These are phyloP conservation scores for Drosophila persimilis DNA, from an alignment of 1,140 invertebrate species.

Conservation along the genomic window DNA sequence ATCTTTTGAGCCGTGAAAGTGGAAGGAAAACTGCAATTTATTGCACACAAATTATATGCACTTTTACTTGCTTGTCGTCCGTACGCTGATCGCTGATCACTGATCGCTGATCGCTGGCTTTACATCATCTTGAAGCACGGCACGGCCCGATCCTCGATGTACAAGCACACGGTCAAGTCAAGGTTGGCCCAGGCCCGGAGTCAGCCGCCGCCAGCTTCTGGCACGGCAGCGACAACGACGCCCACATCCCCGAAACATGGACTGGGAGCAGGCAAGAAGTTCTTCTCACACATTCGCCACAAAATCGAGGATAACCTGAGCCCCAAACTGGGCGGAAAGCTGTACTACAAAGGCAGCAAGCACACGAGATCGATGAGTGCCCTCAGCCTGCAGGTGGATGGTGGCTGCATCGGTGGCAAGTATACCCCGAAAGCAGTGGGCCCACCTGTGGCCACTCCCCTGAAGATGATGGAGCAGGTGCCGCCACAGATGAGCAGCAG, in stretches of 20 bases:
- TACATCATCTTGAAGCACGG: slow-evolving; percentile 19
- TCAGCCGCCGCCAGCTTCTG: slow-evolving; percentile 35
- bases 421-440: slow-evolving; percentile 58
- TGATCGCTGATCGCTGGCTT: slow-evolving; percentile 31
- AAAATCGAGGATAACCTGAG: slow-evolving; percentile 81
- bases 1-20: slow-evolving; percentile 62
- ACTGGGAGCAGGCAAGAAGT: slow-evolving; percentile 69
- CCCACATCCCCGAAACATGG: slow-evolving; percentile 26
- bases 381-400: slow-evolving; percentile 48
- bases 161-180: slow-evolving; percentile 74
- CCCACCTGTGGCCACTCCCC: not conserved
- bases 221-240: not conserved
- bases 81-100: slow-evolving; percentile 1
- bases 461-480: not conserved
- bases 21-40: slow-evolving; percentile 66
- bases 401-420: slow-evolving; percentile 70
- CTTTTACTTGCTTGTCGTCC: slow-evolving; percentile 61
- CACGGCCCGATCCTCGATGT: slow-evolving; percentile 45
- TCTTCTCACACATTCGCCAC: slow-evolving; percentile 76
- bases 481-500: slow-evolving; percentile 42
- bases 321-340: slow-evolving; percentile 69
- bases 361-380: slow-evolving; percentile 76
- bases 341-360: slow-evolving; percentile 73
- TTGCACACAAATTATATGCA: slow-evolving; percentile 63
- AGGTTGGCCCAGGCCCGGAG: slow-evolving; percentile 64